These are phyloP conservation scores for Polypedilum vanderplanki DNA, from an alignment of 1,140 invertebrate genomes.

Conservation along the genomic window DNA sequence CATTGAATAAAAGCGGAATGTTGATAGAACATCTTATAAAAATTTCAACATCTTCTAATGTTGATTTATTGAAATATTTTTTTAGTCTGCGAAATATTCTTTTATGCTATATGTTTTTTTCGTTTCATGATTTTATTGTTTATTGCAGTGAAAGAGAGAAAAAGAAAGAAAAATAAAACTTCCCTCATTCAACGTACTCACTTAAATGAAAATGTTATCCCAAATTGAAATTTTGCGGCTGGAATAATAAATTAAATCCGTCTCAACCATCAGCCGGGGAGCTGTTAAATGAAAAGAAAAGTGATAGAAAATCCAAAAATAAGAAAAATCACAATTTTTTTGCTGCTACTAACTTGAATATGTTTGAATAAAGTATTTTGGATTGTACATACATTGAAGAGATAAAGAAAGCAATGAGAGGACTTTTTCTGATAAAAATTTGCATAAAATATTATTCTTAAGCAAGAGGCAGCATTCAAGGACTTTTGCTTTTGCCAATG, in stretches of 20 bases:
- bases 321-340: not conserved
- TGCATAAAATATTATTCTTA: not conserved
- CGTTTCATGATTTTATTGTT: not conserved
- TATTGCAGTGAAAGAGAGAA: not conserved
- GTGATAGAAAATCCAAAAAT: not conserved
- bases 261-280: not conserved
- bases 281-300: not conserved
- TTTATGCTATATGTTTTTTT: not conserved
- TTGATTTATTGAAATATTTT: constrained; percentile 17
- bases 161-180: not conserved
- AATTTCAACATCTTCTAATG: no score
- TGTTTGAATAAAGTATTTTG: no score
- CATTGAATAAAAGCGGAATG: no score
- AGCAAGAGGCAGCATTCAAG: not conserved
- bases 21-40: no score
- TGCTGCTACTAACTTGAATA: not conserved
- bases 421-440: not conserved
- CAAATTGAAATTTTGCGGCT: constrained; percentile 20
- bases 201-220: constrained; percentile 9
- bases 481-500: not conserved
- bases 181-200: not conserved
- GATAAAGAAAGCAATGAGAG: not conserved
- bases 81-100: not conserved
- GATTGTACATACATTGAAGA: not conserved
- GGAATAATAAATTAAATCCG: constrained; percentile 28